Base-by-base conservation (phyloP, 2,888 invertebrate species). In the Limnephilus marmoratus region DNA sequence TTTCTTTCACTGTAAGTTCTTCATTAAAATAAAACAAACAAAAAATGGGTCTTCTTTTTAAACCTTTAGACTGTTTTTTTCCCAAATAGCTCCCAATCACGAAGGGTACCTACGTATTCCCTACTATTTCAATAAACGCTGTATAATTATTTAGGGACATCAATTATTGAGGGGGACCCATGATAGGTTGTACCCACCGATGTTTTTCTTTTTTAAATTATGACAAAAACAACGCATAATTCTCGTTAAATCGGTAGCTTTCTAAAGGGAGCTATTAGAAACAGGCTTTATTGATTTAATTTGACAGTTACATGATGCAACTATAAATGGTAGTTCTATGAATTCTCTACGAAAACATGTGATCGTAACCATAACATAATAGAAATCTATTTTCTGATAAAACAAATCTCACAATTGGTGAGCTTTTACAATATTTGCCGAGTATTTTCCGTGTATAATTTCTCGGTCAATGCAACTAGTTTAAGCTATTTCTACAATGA, bases 91-190 rank as follows among this genome's bases (percentile, higher is more conserved):
- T 68, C 2, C 80, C 37, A 83, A 34, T 85, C 82, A 82, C 45
- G 34, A 49, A 88, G 83, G 90, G 91, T 88, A 83, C 81, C 81
- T 68, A 68, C 24, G 18, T 18, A 68, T 68, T 68, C 68, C 68
- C 68, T 68, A n/a, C 68, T 68, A 68, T 93, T 90, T 82, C 90
- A 90, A 92, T 93, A 92, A 93, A 93, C 82, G 92, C 91, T 87
- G 34, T 90, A 31, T 91, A 82, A 92, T 91, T 92, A 91, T 82
- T 85, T 82, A 18, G 90, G 90, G 91, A 87, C 87, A 92, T 90
- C 90, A 85, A 49, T 91, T 86, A 81, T 89, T 85, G 82, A 82
- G 82, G 90, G 90, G 81, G 2, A n/a, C 45, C 80, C 37, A 31
- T 49, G 82, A 90, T n/a, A 81, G 49, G 45, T 34, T n/a, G 18